phyloP scores from a whole-genome alignment of 2,888 invertebrate species.

The Brachylomia viminalis region DNA sequence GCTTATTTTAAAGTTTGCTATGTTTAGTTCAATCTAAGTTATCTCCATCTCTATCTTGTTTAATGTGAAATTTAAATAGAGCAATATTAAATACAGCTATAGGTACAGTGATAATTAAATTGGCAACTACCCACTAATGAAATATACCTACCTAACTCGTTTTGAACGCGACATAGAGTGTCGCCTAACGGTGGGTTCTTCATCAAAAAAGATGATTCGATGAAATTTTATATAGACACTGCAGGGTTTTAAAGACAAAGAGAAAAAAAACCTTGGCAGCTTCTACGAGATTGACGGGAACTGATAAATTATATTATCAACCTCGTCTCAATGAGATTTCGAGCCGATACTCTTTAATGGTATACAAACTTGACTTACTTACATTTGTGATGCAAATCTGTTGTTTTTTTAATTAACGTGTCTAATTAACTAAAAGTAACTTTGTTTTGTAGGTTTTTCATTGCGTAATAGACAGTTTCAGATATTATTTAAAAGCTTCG shows the following conservation, averaged over 20 bases:
- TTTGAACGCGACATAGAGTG: neutral
- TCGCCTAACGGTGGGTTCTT: constrained; percentile 5
- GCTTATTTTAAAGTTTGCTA: neutral
- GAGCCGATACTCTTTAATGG: constrained; percentile 8
- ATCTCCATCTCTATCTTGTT: neutral
- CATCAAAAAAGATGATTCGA: constrained; percentile 44
- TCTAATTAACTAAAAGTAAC: neutral
- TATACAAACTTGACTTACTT: constrained; percentile 3
- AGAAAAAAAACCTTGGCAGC: constrained; percentile 3
- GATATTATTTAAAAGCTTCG: neutral
- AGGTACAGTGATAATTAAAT: neutral
- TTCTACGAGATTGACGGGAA: constrained; percentile 23
- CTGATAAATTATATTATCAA: constrained; percentile 44
- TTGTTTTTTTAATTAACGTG: constrained; percentile 1
- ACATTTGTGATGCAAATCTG: neutral
- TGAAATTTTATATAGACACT: constrained; percentile 31
- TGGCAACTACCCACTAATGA: neutral
- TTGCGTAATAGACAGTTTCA: neutral
- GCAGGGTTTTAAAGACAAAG: constrained; percentile 21
- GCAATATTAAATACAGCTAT: neutral
- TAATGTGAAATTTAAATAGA: neutral
- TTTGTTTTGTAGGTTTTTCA: neutral
- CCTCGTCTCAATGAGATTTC: constrained; percentile 21
- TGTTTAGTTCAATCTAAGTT: neutral
- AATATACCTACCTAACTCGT: neutral